Evolutionary conservation across 1,140 invertebrate genomes (phyloP).

Genomic region (Lasaia peninsularis): DNA sequence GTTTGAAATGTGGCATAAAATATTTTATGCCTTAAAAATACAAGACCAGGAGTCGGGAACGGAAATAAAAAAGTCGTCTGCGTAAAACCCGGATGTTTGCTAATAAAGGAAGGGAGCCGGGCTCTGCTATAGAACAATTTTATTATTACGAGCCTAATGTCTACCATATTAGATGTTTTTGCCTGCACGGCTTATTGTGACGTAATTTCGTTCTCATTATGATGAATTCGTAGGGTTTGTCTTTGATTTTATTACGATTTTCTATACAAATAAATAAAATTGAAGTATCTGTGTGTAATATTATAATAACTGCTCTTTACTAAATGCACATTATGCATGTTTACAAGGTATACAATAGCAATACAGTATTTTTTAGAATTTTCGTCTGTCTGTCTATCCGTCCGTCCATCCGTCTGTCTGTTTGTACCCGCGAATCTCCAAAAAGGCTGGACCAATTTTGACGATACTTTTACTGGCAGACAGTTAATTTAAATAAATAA

Average conservation of each 20-base stretch:
- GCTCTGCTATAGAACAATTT: conserved; percentile 35
- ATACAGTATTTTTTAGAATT: too few species aligned
- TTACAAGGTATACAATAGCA: too few species aligned
- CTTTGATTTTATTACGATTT: neutral
- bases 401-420: too few species aligned
- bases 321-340: too few species aligned
- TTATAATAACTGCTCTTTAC: too few species aligned
- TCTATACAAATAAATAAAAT: too few species aligned
- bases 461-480: too few species aligned
- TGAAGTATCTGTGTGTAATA: too few species aligned
- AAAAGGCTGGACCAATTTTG: too few species aligned
- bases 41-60: conserved; percentile 32
- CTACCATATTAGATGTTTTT: conserved; percentile 17
- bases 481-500: too few species aligned
- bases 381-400: too few species aligned
- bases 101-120: conserved; percentile 45
- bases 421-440: too few species aligned
- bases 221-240: neutral
- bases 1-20: conserved; percentile 23
- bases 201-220: neutral
- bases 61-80: conserved; percentile 54
- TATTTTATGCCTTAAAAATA: conserved; percentile 49
- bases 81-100: conserved; percentile 31
- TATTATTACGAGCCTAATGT: conserved; percentile 54
- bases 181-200: neutral